Conservation (phyloP, 2,797 vertebrate species). For the Astyanax mexicanus region DNA sequence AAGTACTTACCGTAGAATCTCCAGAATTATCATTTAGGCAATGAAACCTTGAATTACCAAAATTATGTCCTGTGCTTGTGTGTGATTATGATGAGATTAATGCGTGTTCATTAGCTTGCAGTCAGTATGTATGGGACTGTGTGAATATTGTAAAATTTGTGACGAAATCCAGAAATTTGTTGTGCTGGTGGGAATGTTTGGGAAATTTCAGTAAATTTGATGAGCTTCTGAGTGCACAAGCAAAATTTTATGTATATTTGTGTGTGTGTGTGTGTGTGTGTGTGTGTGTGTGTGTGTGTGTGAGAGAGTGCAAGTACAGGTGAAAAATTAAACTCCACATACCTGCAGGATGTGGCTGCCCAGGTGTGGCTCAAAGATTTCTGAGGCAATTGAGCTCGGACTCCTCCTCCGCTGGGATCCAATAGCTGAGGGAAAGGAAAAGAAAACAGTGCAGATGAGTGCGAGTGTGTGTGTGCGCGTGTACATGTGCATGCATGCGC, state of each 20-base stretch:
- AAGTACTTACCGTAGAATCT: constrained; percentile 20
- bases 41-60: no score
- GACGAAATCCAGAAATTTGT: background rate
- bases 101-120: background rate
- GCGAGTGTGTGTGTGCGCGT: background rate
- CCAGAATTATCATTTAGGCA: background rate
- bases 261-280: background rate
- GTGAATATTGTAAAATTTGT: background rate
- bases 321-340: constrained; percentile 58
- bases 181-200: background rate
- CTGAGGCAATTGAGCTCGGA: constrained; percentile 87
- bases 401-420: constrained; percentile 93
- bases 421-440: constrained; percentile 81
- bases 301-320: background rate
- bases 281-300: no score
- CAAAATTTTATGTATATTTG: background rate
- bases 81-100: background rate
- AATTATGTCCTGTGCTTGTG: background rate
- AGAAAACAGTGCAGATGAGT: constrained; percentile 10
- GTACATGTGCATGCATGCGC: constrained; percentile 11
- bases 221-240: background rate
- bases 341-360: constrained; percentile 99
- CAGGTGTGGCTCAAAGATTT: constrained; percentile 97
- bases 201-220: background rate
- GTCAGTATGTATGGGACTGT: constrained; percentile 1